Conservation (phyloP, 1,140 invertebrate genomes). For the Drosophila pallidifrons region DNA sequence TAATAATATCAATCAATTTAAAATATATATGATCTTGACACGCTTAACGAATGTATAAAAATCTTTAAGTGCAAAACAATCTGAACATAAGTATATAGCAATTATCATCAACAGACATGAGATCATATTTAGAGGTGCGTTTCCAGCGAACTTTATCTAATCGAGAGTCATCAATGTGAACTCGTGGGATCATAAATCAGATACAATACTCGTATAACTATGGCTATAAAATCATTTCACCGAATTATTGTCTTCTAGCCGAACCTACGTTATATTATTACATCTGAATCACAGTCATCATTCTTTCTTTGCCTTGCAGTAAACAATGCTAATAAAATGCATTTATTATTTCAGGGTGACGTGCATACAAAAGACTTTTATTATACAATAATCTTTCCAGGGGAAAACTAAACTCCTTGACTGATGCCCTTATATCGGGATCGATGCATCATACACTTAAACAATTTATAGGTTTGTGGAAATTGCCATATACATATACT, state of each 20-base stretch:
- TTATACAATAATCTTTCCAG: no score
- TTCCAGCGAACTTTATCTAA: constrained; percentile 40
- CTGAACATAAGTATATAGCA: constrained; percentile 1
- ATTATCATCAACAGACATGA: constrained; percentile 20
- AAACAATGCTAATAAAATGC: not conserved
- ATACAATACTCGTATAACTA: constrained; percentile 8
- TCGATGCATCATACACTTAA: no score
- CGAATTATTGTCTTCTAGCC: constrained; percentile 5
- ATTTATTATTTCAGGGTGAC: no score
- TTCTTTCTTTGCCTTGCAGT: not conserved
- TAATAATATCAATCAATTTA: not conserved
- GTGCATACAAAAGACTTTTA: no score
- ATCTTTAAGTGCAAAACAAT: constrained; percentile 18
- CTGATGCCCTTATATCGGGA: no score
- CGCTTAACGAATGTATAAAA: not conserved
- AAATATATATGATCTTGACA: not conserved
- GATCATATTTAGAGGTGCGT: constrained; percentile 33
- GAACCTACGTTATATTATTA: constrained; percentile 17
- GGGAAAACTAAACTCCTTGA: no score
- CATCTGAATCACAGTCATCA: constrained; percentile 27
- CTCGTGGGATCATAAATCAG: constrained; percentile 38
- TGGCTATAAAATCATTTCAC: not conserved
- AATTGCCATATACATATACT: not conserved
- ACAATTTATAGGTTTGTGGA: not conserved
- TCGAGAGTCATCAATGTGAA: constrained; percentile 29